Percentiles rank a stretch among this genome's conserved stretches.
Evolutionary conservation across 2,797 vertebrate genomes (phyloP).

Genomic region (Gadopsis bispinosus): DNA sequence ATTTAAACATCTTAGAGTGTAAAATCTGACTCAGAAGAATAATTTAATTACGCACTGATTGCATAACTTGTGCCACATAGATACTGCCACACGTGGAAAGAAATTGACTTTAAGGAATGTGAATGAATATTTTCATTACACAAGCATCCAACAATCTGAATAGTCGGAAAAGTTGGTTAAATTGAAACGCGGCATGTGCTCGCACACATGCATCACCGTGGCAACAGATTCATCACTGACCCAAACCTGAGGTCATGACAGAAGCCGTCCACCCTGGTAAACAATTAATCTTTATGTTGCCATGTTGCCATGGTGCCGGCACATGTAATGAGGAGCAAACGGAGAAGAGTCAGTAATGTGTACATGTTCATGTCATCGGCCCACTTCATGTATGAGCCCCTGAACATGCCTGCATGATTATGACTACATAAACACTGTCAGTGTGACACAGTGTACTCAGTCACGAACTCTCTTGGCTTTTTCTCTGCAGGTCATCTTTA

Average conservation of each 20-base stretch:
- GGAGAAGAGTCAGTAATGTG: constrained; percentile 21
- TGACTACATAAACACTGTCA: constrained; percentile 47
- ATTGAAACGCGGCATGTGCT: constrained; percentile 8
- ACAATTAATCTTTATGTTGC: constrained; percentile 25
- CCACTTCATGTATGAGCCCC: constrained; percentile 36
- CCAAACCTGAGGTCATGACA: constrained; percentile 45
- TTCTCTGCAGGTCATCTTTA: constrained; percentile 42
- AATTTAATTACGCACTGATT: constrained; percentile 67
- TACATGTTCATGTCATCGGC: constrained; percentile 39
- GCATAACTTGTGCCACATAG: constrained; percentile 59
- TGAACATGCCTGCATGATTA: constrained; percentile 39
- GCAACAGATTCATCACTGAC: constrained; percentile 49
- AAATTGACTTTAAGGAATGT: constrained; percentile 41
- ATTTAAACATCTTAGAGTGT: constrained; percentile 62
- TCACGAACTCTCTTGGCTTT: constrained; percentile 17
- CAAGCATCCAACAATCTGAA: constrained; percentile 11
- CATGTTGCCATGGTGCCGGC: constrained; percentile 53
- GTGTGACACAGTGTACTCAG: constrained; percentile 21
- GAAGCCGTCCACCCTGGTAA: constrained; percentile 29
- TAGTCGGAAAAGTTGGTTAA: constrained; percentile 17
- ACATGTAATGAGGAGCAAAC: constrained; percentile 48
- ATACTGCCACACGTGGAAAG: constrained; percentile 56
- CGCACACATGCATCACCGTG: constrained; percentile 30
- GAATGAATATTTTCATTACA: constrained; percentile 41
- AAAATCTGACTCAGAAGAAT: constrained; percentile 66